Evolutionary conservation across 1,140 invertebrate genomes (phyloP).

Genomic region (Rhizoglyphus robini): DNA sequence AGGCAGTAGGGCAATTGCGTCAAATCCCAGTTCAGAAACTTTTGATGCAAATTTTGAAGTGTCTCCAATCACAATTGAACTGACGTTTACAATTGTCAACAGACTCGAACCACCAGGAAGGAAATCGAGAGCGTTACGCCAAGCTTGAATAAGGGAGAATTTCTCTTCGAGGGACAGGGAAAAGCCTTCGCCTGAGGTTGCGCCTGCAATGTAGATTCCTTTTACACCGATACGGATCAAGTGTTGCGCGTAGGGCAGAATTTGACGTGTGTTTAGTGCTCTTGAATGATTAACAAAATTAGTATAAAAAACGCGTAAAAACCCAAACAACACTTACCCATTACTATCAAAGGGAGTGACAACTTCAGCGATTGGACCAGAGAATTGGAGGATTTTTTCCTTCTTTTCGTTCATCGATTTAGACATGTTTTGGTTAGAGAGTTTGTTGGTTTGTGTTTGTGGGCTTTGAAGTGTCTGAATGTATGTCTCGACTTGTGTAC

Average conservation of each 20-base stretch:
- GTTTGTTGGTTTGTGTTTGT: too few species aligned
- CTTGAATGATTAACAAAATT: background rate
- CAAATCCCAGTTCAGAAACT: slow-evolving; percentile 45
- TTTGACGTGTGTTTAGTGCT: background rate
- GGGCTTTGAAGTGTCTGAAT: too few species aligned
- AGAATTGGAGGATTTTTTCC: background rate
- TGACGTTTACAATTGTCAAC: too few species aligned
- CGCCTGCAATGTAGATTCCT: slow-evolving; percentile 37
- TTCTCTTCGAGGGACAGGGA: slow-evolving; percentile 49
- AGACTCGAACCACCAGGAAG: too few species aligned
- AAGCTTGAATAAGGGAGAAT: too few species aligned
- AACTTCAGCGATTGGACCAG: background rate
- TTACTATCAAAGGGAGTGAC: background rate
- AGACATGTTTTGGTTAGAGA: background rate
- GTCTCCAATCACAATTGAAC: too few species aligned
- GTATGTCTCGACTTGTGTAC: too few species aligned
- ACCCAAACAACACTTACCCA: background rate
- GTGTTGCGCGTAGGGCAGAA: background rate
- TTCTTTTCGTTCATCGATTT: slow-evolving; percentile 1
- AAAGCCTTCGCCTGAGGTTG: slow-evolving; percentile 59
- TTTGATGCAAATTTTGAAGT: too few species aligned
- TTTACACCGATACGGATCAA: background rate
- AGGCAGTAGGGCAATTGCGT: slow-evolving; percentile 58
- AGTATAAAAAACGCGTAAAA: background rate
- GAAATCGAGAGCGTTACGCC: too few species aligned